A percentile compares a stretch with the other conserved stretches of the same genome.
Conservation (phyloP, 1,140 invertebrate species). For the Euura saliciscinereae region DNA sequence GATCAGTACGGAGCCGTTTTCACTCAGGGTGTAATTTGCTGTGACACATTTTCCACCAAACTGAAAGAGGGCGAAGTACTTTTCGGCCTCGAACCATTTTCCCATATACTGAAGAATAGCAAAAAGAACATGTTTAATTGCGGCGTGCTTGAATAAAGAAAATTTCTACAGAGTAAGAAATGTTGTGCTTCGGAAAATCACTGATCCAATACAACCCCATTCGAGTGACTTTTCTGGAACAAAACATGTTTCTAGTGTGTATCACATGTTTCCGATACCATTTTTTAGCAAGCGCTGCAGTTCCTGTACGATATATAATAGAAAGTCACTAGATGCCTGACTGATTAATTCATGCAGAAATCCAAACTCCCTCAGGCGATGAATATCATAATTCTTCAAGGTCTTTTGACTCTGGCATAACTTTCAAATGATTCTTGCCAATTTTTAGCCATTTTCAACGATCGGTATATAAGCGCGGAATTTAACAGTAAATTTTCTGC, state of each 20-base stretch:
- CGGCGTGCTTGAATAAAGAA: no score
- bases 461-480: not conserved
- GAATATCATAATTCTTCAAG: not conserved
- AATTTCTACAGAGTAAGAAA: no score
- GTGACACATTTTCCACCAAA: constrained; percentile 77
- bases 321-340: no score
- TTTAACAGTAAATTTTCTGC: not conserved
- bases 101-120: constrained; percentile 71
- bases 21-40: constrained; percentile 66
- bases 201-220: constrained; percentile 13
- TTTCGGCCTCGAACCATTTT: constrained; percentile 79
- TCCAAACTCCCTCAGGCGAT: not conserved
- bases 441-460: no score
- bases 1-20: constrained; percentile 67
- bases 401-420: not conserved
- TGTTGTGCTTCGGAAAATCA: not conserved
- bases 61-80: constrained; percentile 78
- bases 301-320: no score
- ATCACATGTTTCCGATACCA: no score
- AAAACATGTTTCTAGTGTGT: no score
- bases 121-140: constrained; percentile 26
- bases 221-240: not conserved
- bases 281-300: no score
- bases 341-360: not conserved
- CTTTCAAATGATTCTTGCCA: no score